These are phyloP conservation scores for Lates calcarifer DNA, from an alignment of 2,113 vertebrate genomes.

Conservation along the genomic window DNA sequence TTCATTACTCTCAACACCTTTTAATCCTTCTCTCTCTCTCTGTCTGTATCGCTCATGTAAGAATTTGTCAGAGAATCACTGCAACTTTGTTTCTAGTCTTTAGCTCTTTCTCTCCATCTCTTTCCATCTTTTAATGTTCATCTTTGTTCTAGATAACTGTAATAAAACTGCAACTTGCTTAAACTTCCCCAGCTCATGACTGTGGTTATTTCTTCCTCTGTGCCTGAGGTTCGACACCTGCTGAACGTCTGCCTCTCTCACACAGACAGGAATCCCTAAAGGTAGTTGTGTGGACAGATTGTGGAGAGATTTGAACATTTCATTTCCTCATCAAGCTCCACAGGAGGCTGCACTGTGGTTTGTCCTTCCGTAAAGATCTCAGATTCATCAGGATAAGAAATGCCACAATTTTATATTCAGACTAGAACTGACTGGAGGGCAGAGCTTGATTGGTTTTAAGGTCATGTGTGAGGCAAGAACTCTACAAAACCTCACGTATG, in stretches of 20 bases:
- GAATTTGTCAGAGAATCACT: background rate
- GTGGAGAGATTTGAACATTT: constrained; percentile 20
- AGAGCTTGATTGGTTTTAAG: background rate
- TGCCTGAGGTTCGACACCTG: constrained; percentile 37
- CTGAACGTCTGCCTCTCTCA: background rate
- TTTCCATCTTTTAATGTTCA: background rate
- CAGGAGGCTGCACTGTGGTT: constrained; percentile 4
- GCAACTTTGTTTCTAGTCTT: background rate
- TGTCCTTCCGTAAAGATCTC: constrained; percentile 1
- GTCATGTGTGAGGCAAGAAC: no score
- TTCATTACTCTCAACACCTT: background rate
- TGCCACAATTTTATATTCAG: background rate
- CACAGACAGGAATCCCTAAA: constrained; percentile 32
- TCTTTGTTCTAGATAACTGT: constrained; percentile 3
- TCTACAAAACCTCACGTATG: no score
- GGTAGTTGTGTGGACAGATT: constrained; percentile 24
- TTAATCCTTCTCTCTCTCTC: background rate
- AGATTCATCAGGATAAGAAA: constrained; percentile 3
- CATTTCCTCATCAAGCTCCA: constrained; percentile 63
- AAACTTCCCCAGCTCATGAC: background rate
- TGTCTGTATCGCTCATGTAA: background rate
- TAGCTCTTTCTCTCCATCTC: background rate
- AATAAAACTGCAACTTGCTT: background rate
- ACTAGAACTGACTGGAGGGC: background rate
- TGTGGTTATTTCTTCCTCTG: background rate